Conservation (phyloP, 2,113 vertebrate genomes). For the Pangasianodon gigas region DNA sequence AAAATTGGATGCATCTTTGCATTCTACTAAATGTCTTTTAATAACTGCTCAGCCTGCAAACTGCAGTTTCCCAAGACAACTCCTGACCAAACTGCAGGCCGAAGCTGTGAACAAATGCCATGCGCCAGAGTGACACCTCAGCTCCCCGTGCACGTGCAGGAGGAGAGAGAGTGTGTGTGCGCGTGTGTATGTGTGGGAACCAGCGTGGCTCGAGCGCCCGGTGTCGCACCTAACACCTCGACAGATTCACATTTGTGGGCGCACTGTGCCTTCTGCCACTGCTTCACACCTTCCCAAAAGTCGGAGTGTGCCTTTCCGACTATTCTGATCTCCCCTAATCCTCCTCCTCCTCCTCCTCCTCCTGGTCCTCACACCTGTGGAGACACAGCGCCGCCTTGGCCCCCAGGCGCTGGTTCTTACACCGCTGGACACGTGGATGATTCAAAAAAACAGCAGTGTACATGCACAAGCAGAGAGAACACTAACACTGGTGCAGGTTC, state of each 20-base stretch:
- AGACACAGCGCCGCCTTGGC: slow-evolving; percentile 63
- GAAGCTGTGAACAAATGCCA: slow-evolving; percentile 58
- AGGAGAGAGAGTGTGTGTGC: too few relatives aligned
- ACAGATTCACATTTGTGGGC: slow-evolving; percentile 46
- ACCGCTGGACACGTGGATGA: slow-evolving; percentile 62
- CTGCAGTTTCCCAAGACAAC: neutral
- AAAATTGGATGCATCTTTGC: too few relatives aligned
- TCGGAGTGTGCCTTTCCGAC: slow-evolving; percentile 52
- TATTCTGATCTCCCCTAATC: neutral
- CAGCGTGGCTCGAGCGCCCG: slow-evolving; percentile 28
- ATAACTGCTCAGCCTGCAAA: neutral
- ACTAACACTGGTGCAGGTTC: neutral
- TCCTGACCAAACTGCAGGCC: slow-evolving; percentile 6
- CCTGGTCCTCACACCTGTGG: slow-evolving; percentile 19
- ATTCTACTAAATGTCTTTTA: neutral
- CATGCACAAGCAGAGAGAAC: slow-evolving; percentile 2
- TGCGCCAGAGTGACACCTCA: slow-evolving; percentile 40
- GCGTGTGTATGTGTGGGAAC: slow-evolving; percentile 44
- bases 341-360: neutral
- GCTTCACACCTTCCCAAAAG: slow-evolving; percentile 66
- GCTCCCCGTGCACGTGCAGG: slow-evolving; percentile 36
- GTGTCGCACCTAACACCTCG: slow-evolving; percentile 63
- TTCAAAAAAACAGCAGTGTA: neutral
- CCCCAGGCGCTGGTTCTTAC: slow-evolving; percentile 52
- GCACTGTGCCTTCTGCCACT: slow-evolving; percentile 56